Base-by-base conservation (phyloP, 1,140 invertebrate genomes). In the Sycophaga agraensis region DNA sequence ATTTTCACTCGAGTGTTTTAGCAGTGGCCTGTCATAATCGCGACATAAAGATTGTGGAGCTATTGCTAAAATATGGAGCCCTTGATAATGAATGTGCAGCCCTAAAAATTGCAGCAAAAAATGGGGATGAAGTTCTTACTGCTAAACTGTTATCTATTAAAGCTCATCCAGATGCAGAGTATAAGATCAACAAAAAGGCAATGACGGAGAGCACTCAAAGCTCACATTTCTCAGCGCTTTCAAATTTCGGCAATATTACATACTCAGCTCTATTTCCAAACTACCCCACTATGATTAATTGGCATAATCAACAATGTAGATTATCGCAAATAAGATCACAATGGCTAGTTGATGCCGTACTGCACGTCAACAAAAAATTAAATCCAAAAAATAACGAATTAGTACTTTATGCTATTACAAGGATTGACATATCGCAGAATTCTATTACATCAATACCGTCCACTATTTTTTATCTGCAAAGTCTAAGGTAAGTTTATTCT, bases 401-500 rank as follows among this genome's bases (percentile, higher is more conserved):
- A 22, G 88, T 91, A 0, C 77, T 98, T 1, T 90, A 90, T 66
- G 93, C 95, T 0, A 91, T 99, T 19, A 99, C 97, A 0, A 85
- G 95, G 39, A 82, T 99, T 7, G 97, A 99, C 77, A 85, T 99
- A 12, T 97, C 96, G 2, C 89, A 91, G 67, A 99, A 99, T 79
- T 87, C 88, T 43, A 84, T 99, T 5, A 87, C 86, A 0, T 82
- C 86, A 14, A 76, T 99, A 59, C 97, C 97, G 0, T 73, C 87
- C 12, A 86, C 88, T 56, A 82, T 98, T 21, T 96, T 98, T 74
- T 86, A 91, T 67, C 82, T 98, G 57, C 76, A 75, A 49, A 77
- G 72, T 69, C 76, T 83, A 49, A 89, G 87, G 67, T 90, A 12
- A 35, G 16, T 1, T n/a, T 6, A 92, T 81, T 31, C 28, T 31